Percentiles rank a stretch among this genome's conserved stretches.
These are phyloP conservation scores for Cephus spinipes DNA, from an alignment of 2,888 invertebrate genomes.

Conservation along the genomic window DNA sequence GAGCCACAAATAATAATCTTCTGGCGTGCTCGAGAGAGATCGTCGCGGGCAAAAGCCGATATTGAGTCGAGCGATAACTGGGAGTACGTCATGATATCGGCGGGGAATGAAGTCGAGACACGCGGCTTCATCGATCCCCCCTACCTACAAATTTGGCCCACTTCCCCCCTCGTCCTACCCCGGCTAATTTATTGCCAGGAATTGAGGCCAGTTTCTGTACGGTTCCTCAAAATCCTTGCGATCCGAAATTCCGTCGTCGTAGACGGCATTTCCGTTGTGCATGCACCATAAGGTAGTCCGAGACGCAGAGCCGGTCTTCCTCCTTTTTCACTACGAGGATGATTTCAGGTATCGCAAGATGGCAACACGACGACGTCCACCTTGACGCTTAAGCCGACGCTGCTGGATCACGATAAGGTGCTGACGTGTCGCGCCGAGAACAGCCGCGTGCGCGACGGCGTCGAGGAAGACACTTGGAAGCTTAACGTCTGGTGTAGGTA, in stretches of 20 bases:
- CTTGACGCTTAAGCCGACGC: constrained; percentile 79
- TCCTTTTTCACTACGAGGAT: background rate
- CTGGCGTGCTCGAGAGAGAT: background rate
- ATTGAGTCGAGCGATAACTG: constrained; percentile 21
- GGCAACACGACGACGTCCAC: constrained; percentile 85
- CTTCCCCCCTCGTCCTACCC: background rate
- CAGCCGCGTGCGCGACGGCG: constrained; percentile 77
- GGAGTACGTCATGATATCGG: constrained; percentile 35
- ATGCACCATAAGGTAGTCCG: background rate
- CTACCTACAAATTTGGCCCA: background rate
- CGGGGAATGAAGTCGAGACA: constrained; percentile 14
- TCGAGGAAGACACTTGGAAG: constrained; percentile 83
- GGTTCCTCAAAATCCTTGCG: background rate
- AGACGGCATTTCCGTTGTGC: background rate
- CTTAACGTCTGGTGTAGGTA: constrained; percentile 85
- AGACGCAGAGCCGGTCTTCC: background rate
- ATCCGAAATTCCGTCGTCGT: background rate
- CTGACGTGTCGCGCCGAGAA: constrained; percentile 87
- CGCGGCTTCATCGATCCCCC: background rate
- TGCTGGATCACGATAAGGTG: constrained; percentile 82
- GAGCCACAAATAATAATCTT: background rate
- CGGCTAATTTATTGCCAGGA: background rate
- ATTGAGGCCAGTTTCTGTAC: background rate
- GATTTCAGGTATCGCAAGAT: constrained; percentile 79
- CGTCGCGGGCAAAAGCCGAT: background rate